Evolutionary conservation across 2,113 vertebrate genomes (phyloP).

Genomic region (Micromys minutus): DNA sequence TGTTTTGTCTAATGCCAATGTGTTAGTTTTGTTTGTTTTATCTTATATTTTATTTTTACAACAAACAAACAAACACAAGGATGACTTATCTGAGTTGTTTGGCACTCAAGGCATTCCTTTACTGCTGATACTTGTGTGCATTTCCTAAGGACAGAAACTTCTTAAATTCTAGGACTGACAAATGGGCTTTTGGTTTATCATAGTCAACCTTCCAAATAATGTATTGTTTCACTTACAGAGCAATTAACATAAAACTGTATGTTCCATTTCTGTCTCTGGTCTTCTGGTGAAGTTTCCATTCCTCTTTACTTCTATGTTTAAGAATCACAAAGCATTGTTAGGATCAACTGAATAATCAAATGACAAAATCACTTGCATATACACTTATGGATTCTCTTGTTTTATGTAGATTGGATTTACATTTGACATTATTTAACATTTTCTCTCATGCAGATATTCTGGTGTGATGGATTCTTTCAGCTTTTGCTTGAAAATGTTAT

Average conservation of each 20-base stretch:
- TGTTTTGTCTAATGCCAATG: background rate
- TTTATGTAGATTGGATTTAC: background rate
- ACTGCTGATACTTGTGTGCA: background rate
- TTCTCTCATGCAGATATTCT: background rate
- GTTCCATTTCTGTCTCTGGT: background rate
- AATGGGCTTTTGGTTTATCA: background rate
- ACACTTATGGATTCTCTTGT: background rate
- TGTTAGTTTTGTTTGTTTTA: background rate
- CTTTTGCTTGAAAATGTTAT: background rate
- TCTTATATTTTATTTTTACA: background rate
- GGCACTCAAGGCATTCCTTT: background rate
- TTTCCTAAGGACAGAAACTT: conserved; percentile 16
- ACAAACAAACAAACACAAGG: background rate
- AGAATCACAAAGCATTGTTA: background rate
- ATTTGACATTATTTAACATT: background rate
- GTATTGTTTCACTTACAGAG: background rate
- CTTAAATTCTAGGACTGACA: background rate
- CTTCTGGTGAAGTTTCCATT: background rate
- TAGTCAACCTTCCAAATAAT: background rate
- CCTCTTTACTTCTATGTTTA: background rate
- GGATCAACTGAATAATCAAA: background rate
- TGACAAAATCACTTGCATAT: too few species aligned
- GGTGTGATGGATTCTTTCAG: background rate
- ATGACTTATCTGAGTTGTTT: background rate
- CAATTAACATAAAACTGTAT: background rate